Evolutionary conservation across 2,113 vertebrate genomes (phyloP).

Genomic region (Callithrix jacchus): DNA sequence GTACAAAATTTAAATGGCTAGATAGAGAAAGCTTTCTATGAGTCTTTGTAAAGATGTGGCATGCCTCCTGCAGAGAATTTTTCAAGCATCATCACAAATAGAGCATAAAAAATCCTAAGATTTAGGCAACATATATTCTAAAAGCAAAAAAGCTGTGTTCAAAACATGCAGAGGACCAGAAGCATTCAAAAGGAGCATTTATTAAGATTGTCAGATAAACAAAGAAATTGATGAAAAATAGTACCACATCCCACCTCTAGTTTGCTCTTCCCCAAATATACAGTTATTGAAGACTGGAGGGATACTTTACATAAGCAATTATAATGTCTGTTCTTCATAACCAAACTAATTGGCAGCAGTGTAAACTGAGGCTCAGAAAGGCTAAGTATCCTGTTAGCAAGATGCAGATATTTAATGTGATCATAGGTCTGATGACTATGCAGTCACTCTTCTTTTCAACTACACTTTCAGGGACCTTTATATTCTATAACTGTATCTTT

Average conservation of each 20-base stretch:
- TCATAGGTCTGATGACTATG: no score
- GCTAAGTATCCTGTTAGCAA: neutral
- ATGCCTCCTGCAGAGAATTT: no score
- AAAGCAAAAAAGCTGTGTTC: neutral
- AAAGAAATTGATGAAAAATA: neutral
- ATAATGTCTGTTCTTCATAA: neutral
- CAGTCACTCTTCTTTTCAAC: neutral
- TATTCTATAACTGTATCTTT: neutral
- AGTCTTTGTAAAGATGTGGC: neutral
- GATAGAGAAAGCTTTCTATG: neutral
- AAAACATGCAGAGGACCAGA: neutral
- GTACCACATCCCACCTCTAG: neutral
- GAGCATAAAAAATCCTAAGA: neutral
- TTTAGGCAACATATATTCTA: neutral
- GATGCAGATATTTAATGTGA: neutral
- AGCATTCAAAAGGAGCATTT: neutral
- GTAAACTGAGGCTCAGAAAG: neutral
- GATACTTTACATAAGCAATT: neutral
- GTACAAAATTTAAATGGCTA: neutral
- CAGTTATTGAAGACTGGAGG: neutral
- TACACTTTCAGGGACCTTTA: neutral
- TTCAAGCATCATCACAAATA: neutral
- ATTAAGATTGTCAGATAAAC: neutral
- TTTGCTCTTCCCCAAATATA: neutral
- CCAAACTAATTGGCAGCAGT: neutral